Evolutionary conservation across 2,888 invertebrate genomes (phyloP).

Genomic region (Campaea margaritaria): DNA sequence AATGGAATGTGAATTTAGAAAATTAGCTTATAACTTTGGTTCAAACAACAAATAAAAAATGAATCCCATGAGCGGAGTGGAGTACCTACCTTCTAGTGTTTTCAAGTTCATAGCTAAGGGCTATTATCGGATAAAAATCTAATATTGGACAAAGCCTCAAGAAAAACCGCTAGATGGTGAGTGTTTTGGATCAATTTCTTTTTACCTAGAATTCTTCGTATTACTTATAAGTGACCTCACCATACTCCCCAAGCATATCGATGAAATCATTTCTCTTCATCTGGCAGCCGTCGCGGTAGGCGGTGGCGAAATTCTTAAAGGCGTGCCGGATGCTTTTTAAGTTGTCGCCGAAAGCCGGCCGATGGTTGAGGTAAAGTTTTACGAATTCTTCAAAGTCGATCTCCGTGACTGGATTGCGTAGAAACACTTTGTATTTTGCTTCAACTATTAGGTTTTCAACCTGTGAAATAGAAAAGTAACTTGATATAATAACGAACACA

Average conservation of each 20-base stretch:
- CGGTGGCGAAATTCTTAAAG: slow-evolving; percentile 73
- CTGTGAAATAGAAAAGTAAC: slow-evolving; percentile 56
- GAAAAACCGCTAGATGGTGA: too few relatives aligned
- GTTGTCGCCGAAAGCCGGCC: slow-evolving; percentile 85
- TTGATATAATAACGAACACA: neutral
- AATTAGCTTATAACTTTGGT: too few relatives aligned
- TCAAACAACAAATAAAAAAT: too few relatives aligned
- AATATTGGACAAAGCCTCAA: too few relatives aligned
- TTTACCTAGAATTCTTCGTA: too few relatives aligned
- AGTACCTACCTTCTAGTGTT: too few relatives aligned
- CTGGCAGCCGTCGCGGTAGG: slow-evolving; percentile 43
- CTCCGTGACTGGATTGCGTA: slow-evolving; percentile 75
- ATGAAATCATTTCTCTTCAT: slow-evolving; percentile 75
- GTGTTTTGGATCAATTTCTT: too few relatives aligned
- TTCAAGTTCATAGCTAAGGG: too few relatives aligned
- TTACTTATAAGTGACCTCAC: slow-evolving; percentile 40
- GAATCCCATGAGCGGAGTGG: too few relatives aligned
- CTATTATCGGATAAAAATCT: too few relatives aligned
- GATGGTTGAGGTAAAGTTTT: slow-evolving; percentile 87
- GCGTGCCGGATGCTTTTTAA: slow-evolving; percentile 72
- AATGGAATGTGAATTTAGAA: neutral
- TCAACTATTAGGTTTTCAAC: slow-evolving; percentile 86
- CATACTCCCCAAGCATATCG: slow-evolving; percentile 65
- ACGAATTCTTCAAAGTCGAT: slow-evolving; percentile 88
- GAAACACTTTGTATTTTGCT: slow-evolving; percentile 82